A percentile compares a stretch with the other conserved stretches of the same genome.
Evolutionary conservation across 2,888 invertebrate genomes (phyloP).

Genomic region (Homarus gammarus): DNA sequence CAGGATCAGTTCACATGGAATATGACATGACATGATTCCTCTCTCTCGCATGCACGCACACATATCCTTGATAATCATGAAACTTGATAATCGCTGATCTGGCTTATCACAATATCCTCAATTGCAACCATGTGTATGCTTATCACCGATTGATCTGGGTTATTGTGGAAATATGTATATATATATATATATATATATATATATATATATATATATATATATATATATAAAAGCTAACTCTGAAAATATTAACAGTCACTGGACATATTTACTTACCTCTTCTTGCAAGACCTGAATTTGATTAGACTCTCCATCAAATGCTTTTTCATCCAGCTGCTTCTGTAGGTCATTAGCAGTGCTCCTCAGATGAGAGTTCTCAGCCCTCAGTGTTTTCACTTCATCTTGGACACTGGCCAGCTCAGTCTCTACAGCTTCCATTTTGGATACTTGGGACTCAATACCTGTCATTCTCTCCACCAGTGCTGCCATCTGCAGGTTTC

Average conservation of each 20-base stretch:
- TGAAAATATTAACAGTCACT: too few species aligned
- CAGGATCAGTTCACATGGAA: too few species aligned
- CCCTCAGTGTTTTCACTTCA: not conserved
- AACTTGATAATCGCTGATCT: too few species aligned
- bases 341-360: slow-evolving; percentile 6
- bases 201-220: not conserved
- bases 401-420: slow-evolving; percentile 9
- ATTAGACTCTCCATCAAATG: not conserved
- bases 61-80: too few species aligned
- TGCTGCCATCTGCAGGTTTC: not conserved
- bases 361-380: not conserved
- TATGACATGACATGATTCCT: too few species aligned
- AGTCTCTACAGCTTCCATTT: slow-evolving; percentile 10
- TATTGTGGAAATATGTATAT: too few species aligned
- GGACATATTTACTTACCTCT: slow-evolving; percentile 13
- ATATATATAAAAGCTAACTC: not conserved
- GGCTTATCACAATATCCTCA: too few species aligned
- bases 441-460: slow-evolving; percentile 21
- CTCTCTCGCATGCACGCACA: too few species aligned
- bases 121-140: too few species aligned
- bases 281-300: slow-evolving; percentile 21
- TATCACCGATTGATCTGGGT: too few species aligned
- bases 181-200: too few species aligned
- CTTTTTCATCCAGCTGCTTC: slow-evolving; percentile 6
- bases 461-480: slow-evolving; percentile 5